Evolutionary conservation across 2,113 vertebrate species (phyloP).

Genomic region (Sarotherodon lohbergeri): DNA sequence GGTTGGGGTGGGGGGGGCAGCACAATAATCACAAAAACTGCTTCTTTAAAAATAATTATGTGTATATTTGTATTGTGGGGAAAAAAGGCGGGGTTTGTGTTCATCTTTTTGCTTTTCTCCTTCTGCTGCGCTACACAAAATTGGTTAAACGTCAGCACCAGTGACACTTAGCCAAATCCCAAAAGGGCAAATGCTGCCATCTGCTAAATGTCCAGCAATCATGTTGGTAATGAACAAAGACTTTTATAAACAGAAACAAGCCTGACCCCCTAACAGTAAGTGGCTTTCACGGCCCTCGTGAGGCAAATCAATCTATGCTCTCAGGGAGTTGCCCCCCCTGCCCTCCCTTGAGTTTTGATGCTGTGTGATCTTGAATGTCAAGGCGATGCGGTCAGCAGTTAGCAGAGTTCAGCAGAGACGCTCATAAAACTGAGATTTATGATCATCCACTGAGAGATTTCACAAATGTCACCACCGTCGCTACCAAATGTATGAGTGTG

Average conservation of each 20-base stretch:
- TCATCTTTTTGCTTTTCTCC: neutral
- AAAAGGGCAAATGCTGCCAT: neutral
- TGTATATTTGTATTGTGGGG: neutral
- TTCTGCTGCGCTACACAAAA: neutral
- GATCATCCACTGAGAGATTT: neutral
- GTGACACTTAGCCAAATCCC: neutral
- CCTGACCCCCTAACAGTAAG: neutral
- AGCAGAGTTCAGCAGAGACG: neutral
- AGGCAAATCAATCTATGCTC: conserved; percentile 22
- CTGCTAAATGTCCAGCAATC: conserved; percentile 12
- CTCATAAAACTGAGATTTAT: conserved; percentile 43
- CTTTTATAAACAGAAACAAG: conserved; percentile 11
- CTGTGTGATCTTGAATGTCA: neutral
- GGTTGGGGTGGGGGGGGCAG: neutral
- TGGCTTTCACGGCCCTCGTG: conserved; percentile 15
- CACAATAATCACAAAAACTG: neutral
- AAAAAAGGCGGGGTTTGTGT: neutral
- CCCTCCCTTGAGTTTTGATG: neutral
- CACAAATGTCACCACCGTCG: conserved; percentile 26
- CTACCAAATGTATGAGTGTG: neutral
- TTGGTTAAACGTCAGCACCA: neutral
- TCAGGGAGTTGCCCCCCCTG: neutral
- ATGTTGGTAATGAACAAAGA: conserved; percentile 11
- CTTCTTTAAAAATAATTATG: neutral
- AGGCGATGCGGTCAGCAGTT: conserved; percentile 2